Evolutionary conservation across 2,888 invertebrate genomes (phyloP), one percentile per base, ranked within the genome.

Genomic region (Pachycephus smyrnensis): DNA sequence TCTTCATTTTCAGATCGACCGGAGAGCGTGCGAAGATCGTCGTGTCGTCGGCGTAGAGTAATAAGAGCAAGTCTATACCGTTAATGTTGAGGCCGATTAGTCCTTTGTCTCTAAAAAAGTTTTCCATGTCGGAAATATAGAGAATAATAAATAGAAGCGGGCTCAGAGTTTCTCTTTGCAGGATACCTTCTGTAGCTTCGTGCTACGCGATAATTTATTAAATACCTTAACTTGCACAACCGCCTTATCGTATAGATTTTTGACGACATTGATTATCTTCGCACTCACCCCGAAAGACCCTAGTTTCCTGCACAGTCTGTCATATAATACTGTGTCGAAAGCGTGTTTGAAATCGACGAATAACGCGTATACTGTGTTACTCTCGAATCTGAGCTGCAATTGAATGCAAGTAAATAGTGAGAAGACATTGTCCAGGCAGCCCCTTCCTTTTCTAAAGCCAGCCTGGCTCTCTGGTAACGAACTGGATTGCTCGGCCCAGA

Each of bases 251-350:
- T 82, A 80, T n/a, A 84, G 69, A 32, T 68, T 76, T 69, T 79
- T 75, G 2, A 84, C 40, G n/a, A 80, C 35, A 11, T 33, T 73
- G 35, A 83, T 82, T 35, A 84, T 79, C 77, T 84, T 84, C 11
- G 76, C 30, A 69, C 83, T 83, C 11, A 84, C 31, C 31, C 80
- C 80, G 4, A 78, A 68, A 6, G 73, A 33, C 12, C 78, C 11
- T 12, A 85, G 75, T 76, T 82, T 83, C 1, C 68, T 69, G 82
- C 83, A 84, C 0, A 84, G 76, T 36, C 69, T 55, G 9, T 77
- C 75, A 55, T 85, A 84, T 4, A 69, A 68, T 15, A 84, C 73
- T 1, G 77, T 79, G 55, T 83, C 84, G 73, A 85, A 85, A 3
- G 79, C 78, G 12, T 76, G 36, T 55, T 77, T 73, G 15, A 82